Evolutionary conservation across 2,888 invertebrate species (phyloP).

Genomic region (Lissonota sp.): DNA sequence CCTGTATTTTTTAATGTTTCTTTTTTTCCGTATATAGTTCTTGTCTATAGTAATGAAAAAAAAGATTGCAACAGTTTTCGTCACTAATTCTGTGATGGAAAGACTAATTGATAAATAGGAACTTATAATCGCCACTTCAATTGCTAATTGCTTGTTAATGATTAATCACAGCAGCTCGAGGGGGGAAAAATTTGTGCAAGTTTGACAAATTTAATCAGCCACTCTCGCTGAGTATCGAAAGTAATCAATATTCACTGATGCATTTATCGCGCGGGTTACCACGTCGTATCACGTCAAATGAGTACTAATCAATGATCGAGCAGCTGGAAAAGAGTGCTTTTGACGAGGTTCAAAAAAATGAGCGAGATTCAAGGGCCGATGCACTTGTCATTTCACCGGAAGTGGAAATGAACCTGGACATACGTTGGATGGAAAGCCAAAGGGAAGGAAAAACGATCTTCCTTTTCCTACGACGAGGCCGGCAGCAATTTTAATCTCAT

Average conservation of each 20-base stretch:
- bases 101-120: too few relatives aligned
- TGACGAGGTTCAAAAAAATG: slow-evolving; percentile 1
- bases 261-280: not conserved
- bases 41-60: too few relatives aligned
- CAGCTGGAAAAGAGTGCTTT: slow-evolving; percentile 14
- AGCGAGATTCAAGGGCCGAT: slow-evolving; percentile 41
- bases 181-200: too few relatives aligned
- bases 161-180: too few relatives aligned
- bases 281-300: not conserved
- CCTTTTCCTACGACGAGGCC: slow-evolving; percentile 22
- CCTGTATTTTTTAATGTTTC: too few relatives aligned
- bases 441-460: not conserved
- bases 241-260: slow-evolving; percentile 1
- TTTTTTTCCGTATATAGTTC: too few relatives aligned
- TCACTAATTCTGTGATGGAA: too few relatives aligned
- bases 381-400: slow-evolving; percentile 39
- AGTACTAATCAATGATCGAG: not conserved
- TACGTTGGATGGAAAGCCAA: not conserved
- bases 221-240: not conserved
- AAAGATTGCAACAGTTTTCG: too few relatives aligned
- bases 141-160: too few relatives aligned
- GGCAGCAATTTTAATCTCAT: slow-evolving; percentile 35
- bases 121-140: too few relatives aligned
- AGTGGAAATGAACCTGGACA: slow-evolving; percentile 10
- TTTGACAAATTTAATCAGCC: not conserved